Evolutionary conservation across 2,888 invertebrate genomes (phyloP), one percentile per base, ranked within the genome.

Genomic region (Ophion obscuratus): DNA sequence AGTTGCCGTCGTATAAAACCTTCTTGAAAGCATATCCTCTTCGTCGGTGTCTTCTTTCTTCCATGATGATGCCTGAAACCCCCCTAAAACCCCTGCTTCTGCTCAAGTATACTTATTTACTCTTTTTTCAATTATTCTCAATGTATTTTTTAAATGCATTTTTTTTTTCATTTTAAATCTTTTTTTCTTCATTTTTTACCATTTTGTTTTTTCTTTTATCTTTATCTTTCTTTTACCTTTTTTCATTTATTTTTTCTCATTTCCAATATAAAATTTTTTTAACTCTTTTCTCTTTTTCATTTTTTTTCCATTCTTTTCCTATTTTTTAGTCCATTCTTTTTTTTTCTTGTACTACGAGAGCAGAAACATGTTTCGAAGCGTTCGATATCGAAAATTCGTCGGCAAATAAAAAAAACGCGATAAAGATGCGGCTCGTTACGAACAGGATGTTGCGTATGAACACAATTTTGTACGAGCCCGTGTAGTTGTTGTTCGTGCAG

Each of bases 21-120:
- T 79, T 86, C 64, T 66, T 44, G 66, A 75, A 11, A 62, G 66
- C 53, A 27, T 53, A 67, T 88, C 88, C 87, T 87, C 85, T 86
- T 85, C 87, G 78, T 24, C 87, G 85, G 81, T 81, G 82, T 81
- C 89, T 87, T 87, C 84, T 85, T 83, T 88, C 89, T 89, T 88
- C 87, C 77, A 78, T 81, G 83, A 4, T 75, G 83, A 75, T 61
- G 80, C 87, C 84, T 75, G 70, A 85, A 87, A 88, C 20, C 61
- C 85, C 88, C 85, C 88, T 71, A 80, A 59, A 40, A 20, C 40
- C 80, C 87, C 73, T 77, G 70, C 40, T 78, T 84, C 84, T 70
- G 80, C 73, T 81, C 79, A 75, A 75, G 84, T 73, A 24, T 44
- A 53, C 11, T 24, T 27, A 36, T 61, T 62, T 14, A 20, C 59